Percentiles rank a stretch among this genome's conserved stretches.
phyloP scores from a whole-genome alignment of 2,797 vertebrate species.

The Eulemur rubriventer region DNA sequence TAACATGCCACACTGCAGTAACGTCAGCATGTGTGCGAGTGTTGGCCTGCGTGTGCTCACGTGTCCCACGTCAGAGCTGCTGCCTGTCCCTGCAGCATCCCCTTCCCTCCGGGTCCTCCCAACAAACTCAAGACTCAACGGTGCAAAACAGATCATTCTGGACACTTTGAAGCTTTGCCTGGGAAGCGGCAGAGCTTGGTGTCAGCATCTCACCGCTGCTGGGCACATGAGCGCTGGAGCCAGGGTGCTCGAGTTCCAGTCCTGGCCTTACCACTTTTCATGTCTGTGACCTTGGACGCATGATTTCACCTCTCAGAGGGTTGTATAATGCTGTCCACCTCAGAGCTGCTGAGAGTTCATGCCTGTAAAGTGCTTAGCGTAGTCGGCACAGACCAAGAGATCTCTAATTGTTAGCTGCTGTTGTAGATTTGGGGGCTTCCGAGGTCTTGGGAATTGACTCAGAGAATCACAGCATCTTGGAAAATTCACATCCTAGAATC shows the following conservation, averaged over 20 bases:
- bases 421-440: background rate
- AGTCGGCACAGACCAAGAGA: background rate
- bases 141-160: background rate
- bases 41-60: constrained; percentile 39
- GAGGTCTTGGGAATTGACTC: background rate
- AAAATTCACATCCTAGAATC: constrained; percentile 18
- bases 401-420: background rate
- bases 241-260: fast-evolving
- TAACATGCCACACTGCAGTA: constrained; percentile 47
- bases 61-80: background rate
- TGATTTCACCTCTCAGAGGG: background rate
- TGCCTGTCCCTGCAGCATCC: background rate
- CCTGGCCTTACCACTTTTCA: background rate
- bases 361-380: background rate
- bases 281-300: background rate
- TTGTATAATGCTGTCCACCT: background rate
- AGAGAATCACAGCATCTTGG: background rate
- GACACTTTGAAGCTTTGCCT: background rate
- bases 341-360: background rate
- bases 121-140: background rate
- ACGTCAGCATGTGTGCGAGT: constrained; percentile 35
- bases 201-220: fast-evolving
- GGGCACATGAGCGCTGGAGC: background rate
- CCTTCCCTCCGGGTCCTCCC: background rate
- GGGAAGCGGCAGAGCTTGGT: background rate